phyloP scores from a whole-genome alignment of 2,797 vertebrate species.

The Pygocentrus nattereri region DNA sequence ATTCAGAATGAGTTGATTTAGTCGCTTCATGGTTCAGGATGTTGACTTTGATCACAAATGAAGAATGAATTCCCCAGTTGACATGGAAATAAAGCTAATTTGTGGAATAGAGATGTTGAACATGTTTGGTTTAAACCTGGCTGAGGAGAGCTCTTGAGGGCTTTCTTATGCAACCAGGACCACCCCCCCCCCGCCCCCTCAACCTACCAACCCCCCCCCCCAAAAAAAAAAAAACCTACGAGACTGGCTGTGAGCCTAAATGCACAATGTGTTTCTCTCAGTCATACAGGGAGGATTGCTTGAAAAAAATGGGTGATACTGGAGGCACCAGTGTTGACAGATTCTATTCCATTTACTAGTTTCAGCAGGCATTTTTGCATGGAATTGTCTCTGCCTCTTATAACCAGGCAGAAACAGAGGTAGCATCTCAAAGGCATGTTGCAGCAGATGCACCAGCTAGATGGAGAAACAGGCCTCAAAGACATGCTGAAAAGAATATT shows the following conservation, averaged over 20 bases:
- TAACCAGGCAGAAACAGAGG: background rate
- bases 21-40: slow-evolving; percentile 7
- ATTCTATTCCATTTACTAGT: no score
- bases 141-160: background rate
- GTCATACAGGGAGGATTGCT: no score
- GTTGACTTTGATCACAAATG: slow-evolving; percentile 28
- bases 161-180: no score
- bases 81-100: slow-evolving; percentile 19
- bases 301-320: no score
- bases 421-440: background rate
- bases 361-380: no score
- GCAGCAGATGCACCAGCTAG: background rate
- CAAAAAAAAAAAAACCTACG: background rate
- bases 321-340: no score
- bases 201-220: no score
- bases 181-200: no score
- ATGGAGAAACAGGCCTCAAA: background rate
- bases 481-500: background rate
- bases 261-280: no score
- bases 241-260: no score
- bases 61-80: slow-evolving; percentile 5
- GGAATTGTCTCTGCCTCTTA: background rate
- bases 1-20: slow-evolving; percentile 19
- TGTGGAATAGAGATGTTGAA: background rate
- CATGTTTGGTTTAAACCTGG: slow-evolving; percentile 1